Conservation (phyloP, 2,113 vertebrate species). For the Psephotus haematonotus region DNA sequence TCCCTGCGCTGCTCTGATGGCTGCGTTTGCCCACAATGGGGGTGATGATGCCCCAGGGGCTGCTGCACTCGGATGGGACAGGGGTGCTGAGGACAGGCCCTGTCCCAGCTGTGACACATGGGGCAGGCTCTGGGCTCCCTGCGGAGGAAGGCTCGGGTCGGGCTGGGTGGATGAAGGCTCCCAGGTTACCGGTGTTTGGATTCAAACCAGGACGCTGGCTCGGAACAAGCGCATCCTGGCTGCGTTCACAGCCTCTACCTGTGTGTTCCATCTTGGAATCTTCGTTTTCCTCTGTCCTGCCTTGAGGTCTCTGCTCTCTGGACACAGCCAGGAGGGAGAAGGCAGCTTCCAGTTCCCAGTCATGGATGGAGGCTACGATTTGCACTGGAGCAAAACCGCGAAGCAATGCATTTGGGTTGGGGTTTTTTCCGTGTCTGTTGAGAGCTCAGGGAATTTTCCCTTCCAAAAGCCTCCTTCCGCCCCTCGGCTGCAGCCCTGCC, state of each 20-base stretch:
- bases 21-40: background rate
- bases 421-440: accelerated
- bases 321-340: background rate
- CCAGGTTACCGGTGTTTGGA: background rate
- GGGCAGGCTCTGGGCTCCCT: background rate
- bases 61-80: background rate
- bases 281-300: background rate
- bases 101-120: background rate
- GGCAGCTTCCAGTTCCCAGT: background rate
- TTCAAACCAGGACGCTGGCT: accelerated
- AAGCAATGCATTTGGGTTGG: background rate
- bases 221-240: background rate
- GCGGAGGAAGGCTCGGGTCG: accelerated
- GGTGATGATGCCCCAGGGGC: accelerated
- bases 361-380: background rate
- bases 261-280: background rate
- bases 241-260: background rate
- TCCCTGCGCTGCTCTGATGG: background rate
- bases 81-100: accelerated
- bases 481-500: background rate
- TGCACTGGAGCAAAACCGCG: background rate
- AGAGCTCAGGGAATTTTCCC: background rate
- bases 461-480: background rate
- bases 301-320: background rate
- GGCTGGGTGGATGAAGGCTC: background rate